Evolutionary conservation across 2,888 invertebrate species (phyloP), one percentile per base, ranked within the genome.

Genomic region (Griposia aprilina): DNA sequence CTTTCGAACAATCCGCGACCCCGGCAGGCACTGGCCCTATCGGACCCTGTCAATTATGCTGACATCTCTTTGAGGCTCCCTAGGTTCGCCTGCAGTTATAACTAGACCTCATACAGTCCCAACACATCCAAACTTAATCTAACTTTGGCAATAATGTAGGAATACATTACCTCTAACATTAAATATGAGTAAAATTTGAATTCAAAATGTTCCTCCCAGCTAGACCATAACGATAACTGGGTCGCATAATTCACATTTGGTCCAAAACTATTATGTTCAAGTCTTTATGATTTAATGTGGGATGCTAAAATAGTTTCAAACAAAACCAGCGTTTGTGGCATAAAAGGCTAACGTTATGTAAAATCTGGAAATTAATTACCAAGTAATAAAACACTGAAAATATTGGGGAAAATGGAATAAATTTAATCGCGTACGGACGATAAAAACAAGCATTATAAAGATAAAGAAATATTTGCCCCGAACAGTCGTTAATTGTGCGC

Each of bases 401-500:
- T 80, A 88, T 78, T 81, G 72, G 65, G 72, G 52, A 48, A 73
- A 76, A 67, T 79, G 59, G 67, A 88, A 78, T 84, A 81, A 80
- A 78, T 86, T 72, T 15, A 70, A 69, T 72, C 68, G 77, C 76
- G 77, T 80, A 70, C 52, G 52, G 48, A 75, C 83, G 78, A 78
- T 88, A 76, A 88, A 78, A 81, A 76, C 73, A 72, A 76, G 81
- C 59, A 83, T 81, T 85, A 82, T 79, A 88, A 87, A 87, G 80
- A 87, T 79, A 81, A 84, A 88, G 80, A 87, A 87, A 83, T 85
- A 85, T 85, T 88, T 81, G 70, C 78, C 71, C 45, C 74, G 70
- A 81, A 71, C 81, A 68, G 67, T 77, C 83, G 83, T 88, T 88
- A 88, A 87, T 88, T 87, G 87, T 75, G 66, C 70, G 76, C 30